Evolutionary conservation across 2,797 vertebrate genomes (phyloP).

Genomic region (Enteromius mattozi): DNA sequence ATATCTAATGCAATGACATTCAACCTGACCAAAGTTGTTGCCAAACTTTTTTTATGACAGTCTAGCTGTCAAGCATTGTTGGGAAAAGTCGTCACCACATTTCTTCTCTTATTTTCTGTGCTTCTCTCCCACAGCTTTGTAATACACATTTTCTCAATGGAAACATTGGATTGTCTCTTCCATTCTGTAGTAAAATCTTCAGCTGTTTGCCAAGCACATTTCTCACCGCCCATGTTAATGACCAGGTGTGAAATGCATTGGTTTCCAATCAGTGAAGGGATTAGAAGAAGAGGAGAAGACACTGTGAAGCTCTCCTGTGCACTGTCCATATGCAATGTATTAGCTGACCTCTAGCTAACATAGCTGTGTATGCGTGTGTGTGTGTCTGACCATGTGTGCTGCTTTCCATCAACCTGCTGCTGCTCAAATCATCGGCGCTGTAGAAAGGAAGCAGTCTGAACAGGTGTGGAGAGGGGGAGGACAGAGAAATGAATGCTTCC

Average conservation of each 20-base stretch:
- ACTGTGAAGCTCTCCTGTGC: constrained; percentile 10
- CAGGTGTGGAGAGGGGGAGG: constrained; percentile 60
- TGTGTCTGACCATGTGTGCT: constrained; percentile 39
- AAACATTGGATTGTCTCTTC: constrained; percentile 18
- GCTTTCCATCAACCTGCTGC: constrained; percentile 57
- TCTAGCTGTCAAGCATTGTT: not conserved
- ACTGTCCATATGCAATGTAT: constrained; percentile 41
- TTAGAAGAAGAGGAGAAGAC: constrained; percentile 43
- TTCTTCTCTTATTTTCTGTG: not conserved
- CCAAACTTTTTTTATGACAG: not conserved
- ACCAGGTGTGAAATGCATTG: constrained; percentile 55
- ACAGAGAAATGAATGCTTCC: constrained; percentile 52
- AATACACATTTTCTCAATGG: constrained; percentile 27
- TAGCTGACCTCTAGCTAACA: constrained; percentile 33
- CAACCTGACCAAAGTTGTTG: not conserved
- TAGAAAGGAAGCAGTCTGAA: constrained; percentile 48
- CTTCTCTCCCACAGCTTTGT: constrained; percentile 7
- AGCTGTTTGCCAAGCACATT: constrained; percentile 30
- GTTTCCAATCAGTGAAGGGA: constrained; percentile 20
- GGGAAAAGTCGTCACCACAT: not conserved
- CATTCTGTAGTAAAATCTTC: constrained; percentile 12
- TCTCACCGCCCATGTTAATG: constrained; percentile 42
- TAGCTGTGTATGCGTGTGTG: constrained; percentile 13
- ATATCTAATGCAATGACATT: not conserved
- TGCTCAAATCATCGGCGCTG: constrained; percentile 43